These are phyloP conservation scores for Vidua chalybeata DNA, from an alignment of 2,113 vertebrate species.

Conservation along the genomic window DNA sequence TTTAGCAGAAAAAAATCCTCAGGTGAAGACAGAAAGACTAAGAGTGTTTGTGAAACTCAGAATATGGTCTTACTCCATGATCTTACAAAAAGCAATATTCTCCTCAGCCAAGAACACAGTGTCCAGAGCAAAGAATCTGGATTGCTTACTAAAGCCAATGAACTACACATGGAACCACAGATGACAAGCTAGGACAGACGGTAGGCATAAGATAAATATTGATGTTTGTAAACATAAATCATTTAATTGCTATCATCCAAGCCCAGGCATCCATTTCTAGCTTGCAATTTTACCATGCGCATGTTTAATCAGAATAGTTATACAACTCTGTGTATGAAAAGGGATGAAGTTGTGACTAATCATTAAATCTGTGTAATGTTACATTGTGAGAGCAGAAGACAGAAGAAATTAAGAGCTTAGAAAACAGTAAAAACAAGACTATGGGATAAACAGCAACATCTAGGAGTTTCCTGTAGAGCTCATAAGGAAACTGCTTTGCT, in stretches of 20 bases:
- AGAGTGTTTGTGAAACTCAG: background rate
- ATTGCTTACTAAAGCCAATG: background rate
- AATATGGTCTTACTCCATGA: background rate
- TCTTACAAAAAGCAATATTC: background rate
- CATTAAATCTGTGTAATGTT: background rate
- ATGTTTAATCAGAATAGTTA: slow-evolving; percentile 16
- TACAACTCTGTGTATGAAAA: background rate
- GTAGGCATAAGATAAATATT: slow-evolving; percentile 25
- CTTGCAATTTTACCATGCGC: background rate
- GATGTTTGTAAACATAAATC: slow-evolving; percentile 13
- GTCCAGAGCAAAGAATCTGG: background rate
- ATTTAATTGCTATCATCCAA: slow-evolving; percentile 44
- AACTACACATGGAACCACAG: background rate
- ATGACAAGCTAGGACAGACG: background rate
- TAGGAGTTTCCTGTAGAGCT: background rate
- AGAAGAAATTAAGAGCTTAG: background rate
- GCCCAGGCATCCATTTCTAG: background rate
- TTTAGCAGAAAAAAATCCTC: background rate
- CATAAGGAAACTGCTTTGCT: background rate
- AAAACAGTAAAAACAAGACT: background rate
- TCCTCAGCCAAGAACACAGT: background rate
- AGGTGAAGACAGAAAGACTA: slow-evolving; percentile 13
- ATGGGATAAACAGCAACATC: background rate
- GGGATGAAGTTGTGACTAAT: background rate
- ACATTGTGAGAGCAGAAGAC: background rate